phyloP scores from a whole-genome alignment of 2,113 vertebrate genomes.

The Odontophorus gujanensis region DNA sequence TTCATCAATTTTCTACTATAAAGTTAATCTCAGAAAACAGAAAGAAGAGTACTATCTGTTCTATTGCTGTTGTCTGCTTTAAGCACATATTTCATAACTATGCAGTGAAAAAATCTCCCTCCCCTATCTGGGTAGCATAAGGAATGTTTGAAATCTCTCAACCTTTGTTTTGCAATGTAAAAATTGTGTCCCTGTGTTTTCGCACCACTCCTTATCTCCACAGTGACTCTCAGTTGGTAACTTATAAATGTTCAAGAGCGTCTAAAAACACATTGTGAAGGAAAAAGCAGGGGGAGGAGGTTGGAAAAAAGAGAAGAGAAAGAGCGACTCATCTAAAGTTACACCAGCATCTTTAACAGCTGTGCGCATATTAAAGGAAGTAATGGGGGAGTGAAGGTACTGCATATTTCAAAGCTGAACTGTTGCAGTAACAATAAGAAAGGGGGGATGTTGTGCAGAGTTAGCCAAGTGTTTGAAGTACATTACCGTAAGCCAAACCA shows the following conservation, averaged over 20 bases:
- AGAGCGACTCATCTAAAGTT: conserved; percentile 58
- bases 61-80: background rate
- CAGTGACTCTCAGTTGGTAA: conserved; percentile 60
- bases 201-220: conserved; percentile 28
- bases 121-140: background rate
- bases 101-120: background rate
- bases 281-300: background rate
- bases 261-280: conserved; percentile 41
- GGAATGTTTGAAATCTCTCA: background rate
- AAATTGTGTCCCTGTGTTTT: conserved; percentile 54
- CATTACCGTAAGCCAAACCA: conserved; percentile 87
- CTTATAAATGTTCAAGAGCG: conserved; percentile 61
- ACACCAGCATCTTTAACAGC: conserved; percentile 75
- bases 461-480: conserved; percentile 91
- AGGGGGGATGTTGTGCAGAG: conserved; percentile 77
- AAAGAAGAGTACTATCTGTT: background rate
- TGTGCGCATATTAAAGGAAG: conserved; percentile 76
- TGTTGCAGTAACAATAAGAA: conserved; percentile 76
- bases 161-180: conserved; percentile 14
- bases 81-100: background rate
- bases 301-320: conserved; percentile 4
- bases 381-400: conserved; percentile 82
- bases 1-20: background rate
- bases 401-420: conserved; percentile 85
- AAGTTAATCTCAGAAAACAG: background rate